Evolutionary conservation across 1,140 invertebrate species (phyloP).

Genomic region (Heliconius melpomene): DNA sequence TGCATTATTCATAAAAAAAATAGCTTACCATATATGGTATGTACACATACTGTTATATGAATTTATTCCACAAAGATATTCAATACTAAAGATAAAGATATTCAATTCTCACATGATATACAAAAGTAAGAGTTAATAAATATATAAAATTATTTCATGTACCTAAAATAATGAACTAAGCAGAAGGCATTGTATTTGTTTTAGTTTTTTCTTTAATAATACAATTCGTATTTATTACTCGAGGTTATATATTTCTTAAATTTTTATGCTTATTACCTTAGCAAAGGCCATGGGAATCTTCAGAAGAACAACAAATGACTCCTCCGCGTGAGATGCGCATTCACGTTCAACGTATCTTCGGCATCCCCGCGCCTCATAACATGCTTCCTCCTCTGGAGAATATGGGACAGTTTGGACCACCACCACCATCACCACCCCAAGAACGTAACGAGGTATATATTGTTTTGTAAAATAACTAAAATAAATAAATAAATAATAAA

Average conservation of each 20-base stretch:
- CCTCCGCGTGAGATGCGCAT: conserved; percentile 77
- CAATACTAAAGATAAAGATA: background rate
- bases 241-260: background rate
- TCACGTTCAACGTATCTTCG: conserved; percentile 77
- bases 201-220: too few species aligned
- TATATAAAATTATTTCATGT: background rate
- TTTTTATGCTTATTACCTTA: background rate
- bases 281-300: conserved; percentile 76
- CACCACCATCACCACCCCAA: conserved; percentile 58
- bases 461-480: background rate
- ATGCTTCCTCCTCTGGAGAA: conserved; percentile 59
- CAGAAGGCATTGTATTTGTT: background rate
- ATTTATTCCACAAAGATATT: background rate
- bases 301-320: conserved; percentile 70
- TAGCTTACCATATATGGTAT: background rate
- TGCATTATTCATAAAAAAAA: conserved; percentile 61
- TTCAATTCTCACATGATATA: background rate
- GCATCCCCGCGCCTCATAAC: conserved; percentile 66
- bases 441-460: conserved; percentile 64
- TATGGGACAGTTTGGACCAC: conserved; percentile 69
- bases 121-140: background rate
- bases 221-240: background rate
- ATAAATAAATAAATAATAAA: too few species aligned
- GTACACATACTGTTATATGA: background rate
- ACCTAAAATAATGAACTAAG: background rate